phyloP scores from a whole-genome alignment of 2,113 vertebrate genomes.

The Hippocampus mohnikei region DNA sequence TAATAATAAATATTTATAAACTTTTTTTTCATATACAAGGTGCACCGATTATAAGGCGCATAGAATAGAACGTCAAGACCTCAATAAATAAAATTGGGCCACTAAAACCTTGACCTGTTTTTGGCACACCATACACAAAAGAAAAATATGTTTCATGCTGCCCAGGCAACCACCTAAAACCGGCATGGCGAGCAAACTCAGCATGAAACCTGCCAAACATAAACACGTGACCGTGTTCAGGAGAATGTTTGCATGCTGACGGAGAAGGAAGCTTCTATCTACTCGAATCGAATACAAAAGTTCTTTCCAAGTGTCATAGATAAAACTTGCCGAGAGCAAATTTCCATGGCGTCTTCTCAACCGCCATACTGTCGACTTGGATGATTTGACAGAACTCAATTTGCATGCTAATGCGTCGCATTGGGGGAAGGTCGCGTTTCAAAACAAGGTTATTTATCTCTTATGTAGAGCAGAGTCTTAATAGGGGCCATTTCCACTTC shows the following conservation, averaged over 20 bases:
- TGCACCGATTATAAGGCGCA: too few relatives aligned
- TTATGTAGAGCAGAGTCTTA: slow-evolving; percentile 22
- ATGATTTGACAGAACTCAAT: slow-evolving; percentile 55
- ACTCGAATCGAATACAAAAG: background rate
- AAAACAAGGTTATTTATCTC: slow-evolving; percentile 59
- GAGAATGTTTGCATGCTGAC: background rate
- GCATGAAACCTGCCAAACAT: background rate
- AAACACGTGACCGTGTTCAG: background rate
- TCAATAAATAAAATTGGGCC: background rate
- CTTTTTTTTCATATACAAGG: too few relatives aligned
- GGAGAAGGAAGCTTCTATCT: background rate
- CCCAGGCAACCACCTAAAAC: background rate
- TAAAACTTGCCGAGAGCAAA: slow-evolving; percentile 8
- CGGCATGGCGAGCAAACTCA: background rate
- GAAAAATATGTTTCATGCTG: background rate
- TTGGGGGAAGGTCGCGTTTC: slow-evolving; percentile 41
- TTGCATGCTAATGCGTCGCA: slow-evolving; percentile 56
- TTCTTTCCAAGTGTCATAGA: background rate
- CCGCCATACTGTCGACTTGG: slow-evolving; percentile 20
- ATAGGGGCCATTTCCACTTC: slow-evolving; percentile 13
- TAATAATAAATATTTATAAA: too few relatives aligned
- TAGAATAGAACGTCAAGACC: background rate
- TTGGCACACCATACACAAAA: background rate
- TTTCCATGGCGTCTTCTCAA: slow-evolving; percentile 23
- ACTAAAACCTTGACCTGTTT: background rate